A percentile compares a stretch with the other conserved stretches of the same genome.
These are phyloP conservation scores for Schizothorax lantsangensis DNA, from an alignment of 2,797 vertebrate species.

Conservation along the genomic window DNA sequence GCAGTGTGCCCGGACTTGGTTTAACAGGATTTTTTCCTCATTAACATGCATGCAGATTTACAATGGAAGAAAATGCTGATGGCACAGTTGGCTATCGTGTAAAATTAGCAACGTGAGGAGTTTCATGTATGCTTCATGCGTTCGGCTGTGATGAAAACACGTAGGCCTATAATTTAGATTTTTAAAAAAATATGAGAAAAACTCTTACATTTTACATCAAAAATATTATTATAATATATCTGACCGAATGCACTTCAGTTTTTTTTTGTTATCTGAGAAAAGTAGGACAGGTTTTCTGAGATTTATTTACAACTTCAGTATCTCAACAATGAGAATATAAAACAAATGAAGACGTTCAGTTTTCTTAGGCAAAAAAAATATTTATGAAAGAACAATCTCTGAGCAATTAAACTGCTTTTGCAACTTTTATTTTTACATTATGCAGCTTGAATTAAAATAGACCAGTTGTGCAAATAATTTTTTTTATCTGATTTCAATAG, in stretches of 20 bases:
- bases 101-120: not conserved
- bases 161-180: not conserved
- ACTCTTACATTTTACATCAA: not conserved
- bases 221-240: not conserved
- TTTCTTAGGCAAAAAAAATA: not conserved
- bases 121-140: not conserved
- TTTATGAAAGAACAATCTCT: not conserved
- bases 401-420: not conserved
- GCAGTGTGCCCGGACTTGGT: not conserved
- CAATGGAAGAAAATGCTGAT: not conserved
- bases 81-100: not conserved
- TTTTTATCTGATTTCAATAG: not conserved
- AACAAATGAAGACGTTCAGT: not conserved
- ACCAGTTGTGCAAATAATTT: not conserved
- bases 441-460: not conserved
- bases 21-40: not conserved
- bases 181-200: not conserved
- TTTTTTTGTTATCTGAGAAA: not conserved
- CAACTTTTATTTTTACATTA: not conserved
- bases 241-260: not conserved
- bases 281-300: not conserved
- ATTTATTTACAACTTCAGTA: not conserved
- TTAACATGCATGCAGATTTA: slow-evolving; percentile 1
- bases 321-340: not conserved
- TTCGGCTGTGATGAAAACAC: not conserved